A percentile compares a stretch with the other conserved stretches of the same genome.
phyloP scores from a whole-genome alignment of 2,113 vertebrate genomes.

The Cavia porcellus region DNA sequence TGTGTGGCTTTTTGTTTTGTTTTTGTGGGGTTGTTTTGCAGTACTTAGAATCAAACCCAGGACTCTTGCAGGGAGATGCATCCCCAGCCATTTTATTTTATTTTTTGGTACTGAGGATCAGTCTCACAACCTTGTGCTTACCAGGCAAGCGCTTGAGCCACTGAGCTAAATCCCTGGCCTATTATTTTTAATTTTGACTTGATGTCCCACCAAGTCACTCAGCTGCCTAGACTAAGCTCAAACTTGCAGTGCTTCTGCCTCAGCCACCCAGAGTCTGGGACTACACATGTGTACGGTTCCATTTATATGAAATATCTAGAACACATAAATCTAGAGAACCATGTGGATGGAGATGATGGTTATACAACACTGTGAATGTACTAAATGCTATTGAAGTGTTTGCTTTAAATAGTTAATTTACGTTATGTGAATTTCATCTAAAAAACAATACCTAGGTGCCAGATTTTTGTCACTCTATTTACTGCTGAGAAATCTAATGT shows the following conservation, averaged over 20 bases:
- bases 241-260: neutral
- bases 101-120: no score
- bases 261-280: neutral
- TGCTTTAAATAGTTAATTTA: neutral
- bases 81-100: neutral
- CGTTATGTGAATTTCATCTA: neutral
- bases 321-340: neutral
- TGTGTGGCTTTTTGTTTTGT: neutral
- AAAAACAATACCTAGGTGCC: neutral
- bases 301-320: neutral
- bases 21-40: neutral
- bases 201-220: neutral
- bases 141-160: no score
- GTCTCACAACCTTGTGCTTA: no score
- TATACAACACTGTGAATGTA: neutral
- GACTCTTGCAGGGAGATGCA: neutral
- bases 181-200: neutral
- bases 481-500: slow-evolving; percentile 11
- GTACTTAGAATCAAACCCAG: neutral
- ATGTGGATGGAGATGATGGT: no score
- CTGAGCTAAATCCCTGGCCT: no score
- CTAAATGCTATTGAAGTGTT: neutral
- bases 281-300: neutral
- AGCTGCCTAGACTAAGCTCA: neutral
- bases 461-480: neutral